Percentiles rank a stretch among this genome's conserved stretches.
phyloP scores from a whole-genome alignment of 1,140 invertebrate species.

The Procambarus clarkii region DNA sequence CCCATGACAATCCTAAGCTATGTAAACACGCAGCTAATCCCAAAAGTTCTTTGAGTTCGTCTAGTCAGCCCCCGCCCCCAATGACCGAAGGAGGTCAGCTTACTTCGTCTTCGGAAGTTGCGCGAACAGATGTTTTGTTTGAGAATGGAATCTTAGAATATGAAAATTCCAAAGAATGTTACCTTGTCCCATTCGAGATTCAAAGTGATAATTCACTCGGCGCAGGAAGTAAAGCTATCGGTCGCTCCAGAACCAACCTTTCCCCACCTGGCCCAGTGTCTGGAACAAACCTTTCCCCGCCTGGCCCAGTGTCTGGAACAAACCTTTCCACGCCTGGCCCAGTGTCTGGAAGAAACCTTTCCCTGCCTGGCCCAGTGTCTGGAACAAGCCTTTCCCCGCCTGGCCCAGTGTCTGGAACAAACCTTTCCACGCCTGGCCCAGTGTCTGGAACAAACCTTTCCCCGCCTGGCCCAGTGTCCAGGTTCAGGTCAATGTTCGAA shows the following conservation, averaged over 20 bases:
- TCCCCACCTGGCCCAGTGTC: slow-evolving; percentile 26
- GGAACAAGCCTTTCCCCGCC: too few relatives aligned
- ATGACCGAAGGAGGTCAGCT: background rate
- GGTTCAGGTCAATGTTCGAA: slow-evolving; percentile 43
- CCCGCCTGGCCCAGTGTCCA: slow-evolving; percentile 29
- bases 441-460: background rate
- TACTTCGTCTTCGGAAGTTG: background rate
- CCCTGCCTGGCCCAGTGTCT: too few relatives aligned
- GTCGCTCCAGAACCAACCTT: background rate
- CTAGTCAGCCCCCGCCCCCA: background rate
- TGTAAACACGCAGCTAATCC: too few relatives aligned
- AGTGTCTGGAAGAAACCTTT: too few relatives aligned
- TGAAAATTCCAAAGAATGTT: background rate
- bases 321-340: too few relatives aligned
- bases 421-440: too few relatives aligned
- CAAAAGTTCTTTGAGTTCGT: too few relatives aligned
- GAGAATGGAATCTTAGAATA: background rate
- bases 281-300: background rate
- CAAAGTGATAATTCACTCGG: background rate
- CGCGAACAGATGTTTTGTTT: background rate
- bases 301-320: slow-evolving; percentile 10
- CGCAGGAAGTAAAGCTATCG: too few relatives aligned
- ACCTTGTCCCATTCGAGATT: slow-evolving; percentile 12
- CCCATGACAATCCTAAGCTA: too few relatives aligned
- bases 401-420: background rate